Percentiles rank a stretch among this genome's conserved stretches.
phyloP scores from a whole-genome alignment of 2,888 invertebrate genomes.

The Eilema caniola region DNA sequence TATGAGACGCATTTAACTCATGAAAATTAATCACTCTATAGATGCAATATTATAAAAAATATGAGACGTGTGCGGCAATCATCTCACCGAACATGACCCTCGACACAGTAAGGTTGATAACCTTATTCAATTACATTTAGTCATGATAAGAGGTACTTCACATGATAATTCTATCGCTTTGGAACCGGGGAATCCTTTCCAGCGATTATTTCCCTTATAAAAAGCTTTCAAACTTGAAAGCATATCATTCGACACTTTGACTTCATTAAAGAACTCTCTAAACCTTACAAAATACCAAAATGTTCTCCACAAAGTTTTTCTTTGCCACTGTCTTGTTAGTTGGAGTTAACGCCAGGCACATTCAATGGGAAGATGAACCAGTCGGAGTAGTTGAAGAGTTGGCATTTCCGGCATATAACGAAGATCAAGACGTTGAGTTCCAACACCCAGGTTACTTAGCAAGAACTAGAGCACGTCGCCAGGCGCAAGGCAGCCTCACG shows the following conservation, averaged over 20 bases:
- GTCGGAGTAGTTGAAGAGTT: constrained; percentile 20
- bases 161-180: background rate
- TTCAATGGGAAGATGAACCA: constrained; percentile 20
- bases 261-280: background rate
- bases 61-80: constrained; percentile 19
- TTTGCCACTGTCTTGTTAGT: constrained; percentile 25
- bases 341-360: constrained; percentile 29
- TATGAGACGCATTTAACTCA: too few species aligned
- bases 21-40: too few species aligned
- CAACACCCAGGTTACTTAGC: constrained; percentile 15
- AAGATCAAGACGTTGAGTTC: constrained; percentile 4
- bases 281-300: background rate
- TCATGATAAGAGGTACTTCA: constrained; percentile 7
- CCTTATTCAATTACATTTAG: background rate
- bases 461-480: constrained; percentile 33
- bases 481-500: constrained; percentile 28
- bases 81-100: constrained; percentile 36
- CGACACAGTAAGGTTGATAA: constrained; percentile 3
- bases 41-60: too few species aligned
- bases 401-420: background rate
- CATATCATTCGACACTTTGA: background rate
- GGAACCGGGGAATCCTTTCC: constrained; percentile 6
- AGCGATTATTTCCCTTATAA: background rate
- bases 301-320: constrained; percentile 23
- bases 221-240: background rate